Percentiles rank a stretch among this genome's conserved stretches.
Evolutionary conservation across 2,888 invertebrate species (phyloP).

Genomic region (Exephanes ischioxanthus): DNA sequence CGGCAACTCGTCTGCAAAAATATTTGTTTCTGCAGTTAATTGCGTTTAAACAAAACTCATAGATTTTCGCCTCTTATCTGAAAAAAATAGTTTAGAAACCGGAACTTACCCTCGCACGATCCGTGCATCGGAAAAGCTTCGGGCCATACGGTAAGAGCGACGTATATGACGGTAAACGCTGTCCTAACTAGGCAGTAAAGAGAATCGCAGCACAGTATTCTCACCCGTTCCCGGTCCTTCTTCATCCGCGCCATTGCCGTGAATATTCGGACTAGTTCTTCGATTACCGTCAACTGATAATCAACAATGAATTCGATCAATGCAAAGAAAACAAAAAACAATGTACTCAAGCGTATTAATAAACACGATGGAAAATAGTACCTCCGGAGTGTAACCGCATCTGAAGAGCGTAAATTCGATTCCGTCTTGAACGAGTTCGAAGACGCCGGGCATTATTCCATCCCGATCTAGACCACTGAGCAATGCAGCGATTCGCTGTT

Average conservation of each 20-base stretch:
- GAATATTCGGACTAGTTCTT: constrained; percentile 76
- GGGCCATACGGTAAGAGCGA: constrained; percentile 84
- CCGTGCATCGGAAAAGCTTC: constrained; percentile 84
- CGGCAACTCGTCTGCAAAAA: constrained; percentile 81
- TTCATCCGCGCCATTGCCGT: constrained; percentile 77
- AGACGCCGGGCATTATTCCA: constrained; percentile 73
- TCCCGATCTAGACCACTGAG: constrained; percentile 80
- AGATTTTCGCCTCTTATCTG: neutral
- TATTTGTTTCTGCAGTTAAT: neutral
- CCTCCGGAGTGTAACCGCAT: constrained; percentile 59
- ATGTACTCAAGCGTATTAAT: neutral
- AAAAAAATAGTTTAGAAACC: neutral
- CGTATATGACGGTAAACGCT: constrained; percentile 82
- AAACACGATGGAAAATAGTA: constrained; percentile 58
- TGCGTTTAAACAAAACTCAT: neutral
- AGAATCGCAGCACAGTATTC: constrained; percentile 85
- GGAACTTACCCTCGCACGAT: constrained; percentile 73
- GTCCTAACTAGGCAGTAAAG: constrained; percentile 84
- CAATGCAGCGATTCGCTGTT: constrained; percentile 83
- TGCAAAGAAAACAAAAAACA: neutral
- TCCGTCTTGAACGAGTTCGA: constrained; percentile 72
- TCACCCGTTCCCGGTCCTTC: constrained; percentile 84
- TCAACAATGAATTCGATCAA: constrained; percentile 12
- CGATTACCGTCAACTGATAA: constrained; percentile 71
- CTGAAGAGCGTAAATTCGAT: constrained; percentile 78